Base-by-base conservation (phyloP, 2,113 vertebrate genomes). In the Poeciliopsis turrubarensis region DNA sequence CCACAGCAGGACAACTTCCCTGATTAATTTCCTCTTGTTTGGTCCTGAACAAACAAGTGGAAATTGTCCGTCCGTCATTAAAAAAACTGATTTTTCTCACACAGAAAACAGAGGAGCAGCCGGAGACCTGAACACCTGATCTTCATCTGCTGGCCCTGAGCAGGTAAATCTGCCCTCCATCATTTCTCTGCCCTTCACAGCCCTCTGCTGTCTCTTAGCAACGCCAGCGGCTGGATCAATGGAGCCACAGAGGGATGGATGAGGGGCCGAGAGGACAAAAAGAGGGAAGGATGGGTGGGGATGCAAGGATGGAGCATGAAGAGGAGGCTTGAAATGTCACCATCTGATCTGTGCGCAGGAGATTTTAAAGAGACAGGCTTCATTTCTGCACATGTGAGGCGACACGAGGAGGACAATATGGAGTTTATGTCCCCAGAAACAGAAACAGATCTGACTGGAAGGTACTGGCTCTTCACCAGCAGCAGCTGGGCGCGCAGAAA, bases 181-280 rank as follows among this genome's bases (percentile, higher is more conserved):
- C 63, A 66, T 1, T 31, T 81, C 60, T 80, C 66, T 1, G 37
- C 79, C 83, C 78, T 64, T 80, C 60, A 65, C 29, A 11, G 75
- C 65, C 64, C 75, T 79, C 30, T 66, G 84, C 68, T 65, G 90
- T 92, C 82, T 89, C 91, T 88, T 89, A 90, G 89, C 89, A 90
- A 86, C 88, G 71, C 76, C 73, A 60, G 13, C 62, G 83, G 83
- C 66, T 64, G 88, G 81, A 88, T 89, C 83, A 44, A 89, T 87
- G 75, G 60, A 75, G 79, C 31, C 75, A 64, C 66, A 68, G 67
- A 41, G 44, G 73, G 77, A 82, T 79, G 73, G 88, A 82, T 80
- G 77, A 39, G 65, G 27, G 47, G 68, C 17, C 17, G 65, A 74
- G 63, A 78, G 77, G 60, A 41, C 34, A 30, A 2, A 1, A 26